These are phyloP conservation scores for Drosophila lowei DNA, from an alignment of 1,140 invertebrate species.

Conservation along the genomic window DNA sequence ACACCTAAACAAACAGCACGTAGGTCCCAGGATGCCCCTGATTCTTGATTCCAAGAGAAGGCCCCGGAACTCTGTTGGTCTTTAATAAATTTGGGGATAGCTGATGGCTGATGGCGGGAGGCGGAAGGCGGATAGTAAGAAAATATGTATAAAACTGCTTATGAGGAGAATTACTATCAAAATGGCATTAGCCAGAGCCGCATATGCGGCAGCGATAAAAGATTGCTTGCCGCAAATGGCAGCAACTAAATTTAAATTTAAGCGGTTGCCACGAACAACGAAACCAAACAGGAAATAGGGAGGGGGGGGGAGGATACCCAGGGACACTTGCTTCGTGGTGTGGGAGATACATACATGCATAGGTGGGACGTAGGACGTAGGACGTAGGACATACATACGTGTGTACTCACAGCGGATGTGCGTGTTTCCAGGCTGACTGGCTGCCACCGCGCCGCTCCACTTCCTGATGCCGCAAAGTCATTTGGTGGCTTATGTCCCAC, in stretches of 20 bases:
- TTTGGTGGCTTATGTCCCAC: conserved; percentile 66
- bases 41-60: conserved; percentile 18
- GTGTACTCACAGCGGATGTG: conserved; percentile 59
- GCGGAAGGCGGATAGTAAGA: conserved; percentile 1
- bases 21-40: conserved; percentile 15
- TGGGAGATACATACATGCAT: background rate
- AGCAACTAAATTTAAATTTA: conserved; percentile 76
- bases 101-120: conserved; percentile 10
- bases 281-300: conserved; percentile 13
- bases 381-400: conserved; percentile 53
- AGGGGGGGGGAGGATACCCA: background rate
- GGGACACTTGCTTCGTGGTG: conserved; percentile 5
- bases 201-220: conserved; percentile 45
- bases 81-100: conserved; percentile 57
- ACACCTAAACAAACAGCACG: conserved; percentile 49
- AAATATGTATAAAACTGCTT: conserved; percentile 51
- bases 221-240: conserved; percentile 53
- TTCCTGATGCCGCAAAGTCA: conserved; percentile 75
- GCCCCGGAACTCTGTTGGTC: background rate
- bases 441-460: conserved; percentile 18
- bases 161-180: conserved; percentile 65
- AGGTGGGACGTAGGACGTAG: too few species aligned
- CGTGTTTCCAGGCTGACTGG: conserved; percentile 54
- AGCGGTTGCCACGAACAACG: conserved; percentile 56
- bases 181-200: conserved; percentile 59